These are phyloP conservation scores for Linepithema humile DNA, from an alignment of 1,140 invertebrate species.

Conservation along the genomic window DNA sequence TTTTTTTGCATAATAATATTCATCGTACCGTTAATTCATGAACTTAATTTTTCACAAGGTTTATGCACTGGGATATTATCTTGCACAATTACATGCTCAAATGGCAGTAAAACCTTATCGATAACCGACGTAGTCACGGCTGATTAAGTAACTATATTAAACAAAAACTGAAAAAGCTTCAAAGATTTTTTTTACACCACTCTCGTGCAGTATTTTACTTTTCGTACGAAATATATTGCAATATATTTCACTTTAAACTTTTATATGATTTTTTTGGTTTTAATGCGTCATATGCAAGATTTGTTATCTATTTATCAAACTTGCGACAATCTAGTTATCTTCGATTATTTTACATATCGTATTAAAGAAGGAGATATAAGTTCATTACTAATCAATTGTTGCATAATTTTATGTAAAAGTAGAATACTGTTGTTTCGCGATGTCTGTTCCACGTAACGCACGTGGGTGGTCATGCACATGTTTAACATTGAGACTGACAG, in stretches of 20 bases:
- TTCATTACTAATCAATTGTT: neutral
- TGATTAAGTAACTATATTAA: neutral
- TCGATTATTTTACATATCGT: too few species aligned
- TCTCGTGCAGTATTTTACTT: neutral
- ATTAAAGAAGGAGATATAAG: too few species aligned
- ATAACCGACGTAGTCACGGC: neutral
- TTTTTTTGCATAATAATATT: neutral
- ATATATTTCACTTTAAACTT: too few species aligned
- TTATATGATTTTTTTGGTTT: too few species aligned
- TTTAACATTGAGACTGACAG: conserved; percentile 13
- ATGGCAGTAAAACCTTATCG: neutral
- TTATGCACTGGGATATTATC: neutral
- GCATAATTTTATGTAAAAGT: conserved; percentile 6
- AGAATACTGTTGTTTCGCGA: neutral
- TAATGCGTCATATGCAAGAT: too few species aligned
- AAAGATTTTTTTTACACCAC: neutral
- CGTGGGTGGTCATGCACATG: conserved; percentile 42
- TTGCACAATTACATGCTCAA: neutral
- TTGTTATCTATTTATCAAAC: too few species aligned
- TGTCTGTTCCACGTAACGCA: conserved; percentile 28
- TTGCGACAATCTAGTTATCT: too few species aligned
- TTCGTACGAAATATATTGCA: too few species aligned
- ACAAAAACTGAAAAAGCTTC: neutral
- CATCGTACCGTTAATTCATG: neutral
- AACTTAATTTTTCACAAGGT: neutral